Evolutionary conservation across 2,888 invertebrate species (phyloP).

Genomic region (Ophraella communa): DNA sequence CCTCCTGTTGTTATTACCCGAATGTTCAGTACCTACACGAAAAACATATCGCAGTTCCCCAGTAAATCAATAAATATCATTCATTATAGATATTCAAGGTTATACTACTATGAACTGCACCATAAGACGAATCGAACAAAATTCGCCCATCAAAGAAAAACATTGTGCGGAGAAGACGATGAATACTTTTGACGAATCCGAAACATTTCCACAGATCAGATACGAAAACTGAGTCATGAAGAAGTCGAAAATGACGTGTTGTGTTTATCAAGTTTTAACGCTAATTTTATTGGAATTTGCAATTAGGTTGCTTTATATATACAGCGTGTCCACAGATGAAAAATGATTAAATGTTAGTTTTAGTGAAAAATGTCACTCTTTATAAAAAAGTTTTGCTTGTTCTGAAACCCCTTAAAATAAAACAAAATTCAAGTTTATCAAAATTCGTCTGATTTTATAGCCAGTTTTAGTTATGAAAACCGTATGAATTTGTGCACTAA

Average conservation of each 20-base stretch:
- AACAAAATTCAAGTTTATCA: no score
- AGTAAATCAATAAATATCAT: not conserved
- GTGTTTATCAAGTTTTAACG: conserved; percentile 6
- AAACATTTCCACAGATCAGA: not conserved
- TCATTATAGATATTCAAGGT: conserved; percentile 11
- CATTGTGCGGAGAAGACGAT: not conserved
- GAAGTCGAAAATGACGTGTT: conserved; percentile 5
- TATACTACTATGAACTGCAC: conserved; percentile 8
- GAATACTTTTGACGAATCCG: not conserved
- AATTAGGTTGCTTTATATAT: no score
- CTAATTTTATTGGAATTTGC: conserved; percentile 18
- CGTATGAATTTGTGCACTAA: no score
- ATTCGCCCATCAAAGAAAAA: not conserved
- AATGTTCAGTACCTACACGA: no score
- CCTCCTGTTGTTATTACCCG: no score
- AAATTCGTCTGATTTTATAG: no score
- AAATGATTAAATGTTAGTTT: no score
- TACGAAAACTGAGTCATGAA: conserved; percentile 6
- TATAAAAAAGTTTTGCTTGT: no score
- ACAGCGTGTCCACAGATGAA: no score
- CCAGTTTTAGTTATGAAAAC: no score
- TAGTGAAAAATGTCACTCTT: no score
- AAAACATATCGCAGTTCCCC: not conserved
- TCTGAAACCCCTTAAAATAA: no score
- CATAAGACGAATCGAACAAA: conserved; percentile 6